A percentile compares a stretch with the other conserved stretches of the same genome.
These are phyloP conservation scores for Acropora yongei DNA, from an alignment of 64 coral and sea anemone genomes.

Conservation along the genomic window DNA sequence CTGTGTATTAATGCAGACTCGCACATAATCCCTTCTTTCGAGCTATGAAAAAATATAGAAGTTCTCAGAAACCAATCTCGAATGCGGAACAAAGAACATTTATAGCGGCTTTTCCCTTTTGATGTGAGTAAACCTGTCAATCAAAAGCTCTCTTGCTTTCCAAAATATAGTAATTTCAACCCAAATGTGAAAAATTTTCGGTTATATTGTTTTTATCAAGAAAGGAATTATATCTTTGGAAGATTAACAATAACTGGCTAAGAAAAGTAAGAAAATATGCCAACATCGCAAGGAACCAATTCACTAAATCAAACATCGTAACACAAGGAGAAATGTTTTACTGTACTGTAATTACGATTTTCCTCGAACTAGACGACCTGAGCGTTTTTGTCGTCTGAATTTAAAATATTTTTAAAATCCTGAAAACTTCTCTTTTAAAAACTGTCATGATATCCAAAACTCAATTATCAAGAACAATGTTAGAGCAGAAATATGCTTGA, in stretches of 20 bases:
- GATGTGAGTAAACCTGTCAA: not conserved
- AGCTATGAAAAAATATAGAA: not conserved
- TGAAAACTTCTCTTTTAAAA: not conserved
- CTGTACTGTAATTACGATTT: not conserved
- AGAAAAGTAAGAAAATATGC: not conserved
- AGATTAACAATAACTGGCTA: no score
- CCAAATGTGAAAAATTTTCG: not conserved
- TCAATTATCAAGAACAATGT: not conserved
- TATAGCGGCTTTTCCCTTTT: slow-evolving; percentile 19
- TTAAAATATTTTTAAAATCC: no score
- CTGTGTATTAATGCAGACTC: not conserved
- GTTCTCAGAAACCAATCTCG: no score
- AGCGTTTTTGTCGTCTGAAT: not conserved
- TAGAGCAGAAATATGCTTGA: not conserved
- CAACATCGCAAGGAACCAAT: not conserved
- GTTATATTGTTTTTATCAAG: not conserved
- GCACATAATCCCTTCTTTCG: not conserved
- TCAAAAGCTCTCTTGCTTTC: slow-evolving; percentile 13
- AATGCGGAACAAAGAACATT: not conserved
- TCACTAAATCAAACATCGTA: not conserved
- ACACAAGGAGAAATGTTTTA: not conserved
- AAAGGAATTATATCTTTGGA: not conserved
- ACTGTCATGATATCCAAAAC: not conserved
- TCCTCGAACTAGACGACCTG: not conserved
- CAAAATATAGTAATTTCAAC: not conserved